Evolutionary conservation across 1,140 invertebrate species (phyloP).

Genomic region (Euwallacea fornicatus): DNA sequence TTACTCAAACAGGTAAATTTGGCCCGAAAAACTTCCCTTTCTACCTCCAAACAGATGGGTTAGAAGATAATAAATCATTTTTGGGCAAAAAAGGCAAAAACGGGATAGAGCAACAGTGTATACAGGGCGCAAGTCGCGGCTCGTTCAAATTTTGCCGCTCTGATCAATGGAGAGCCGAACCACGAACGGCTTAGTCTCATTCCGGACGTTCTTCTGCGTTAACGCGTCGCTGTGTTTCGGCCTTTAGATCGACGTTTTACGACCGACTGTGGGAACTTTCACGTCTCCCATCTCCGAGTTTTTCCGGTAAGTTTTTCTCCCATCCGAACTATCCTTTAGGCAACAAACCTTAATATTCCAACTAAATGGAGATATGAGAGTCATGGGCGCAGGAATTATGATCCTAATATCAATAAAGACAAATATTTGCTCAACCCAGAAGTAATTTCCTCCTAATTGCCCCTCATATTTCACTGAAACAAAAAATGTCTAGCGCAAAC

Average conservation of each 20-base stretch:
- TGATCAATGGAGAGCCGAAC: constrained; percentile 10
- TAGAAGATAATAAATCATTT: constrained; percentile 30
- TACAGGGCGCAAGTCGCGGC: constrained; percentile 13
- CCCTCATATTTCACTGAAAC: no score
- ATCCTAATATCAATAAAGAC: no score
- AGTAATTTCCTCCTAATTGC: no score
- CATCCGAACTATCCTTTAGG: no score
- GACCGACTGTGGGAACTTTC: no score
- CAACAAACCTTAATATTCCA: no score
- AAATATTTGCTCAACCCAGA: no score
- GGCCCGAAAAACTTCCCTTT: constrained; percentile 23
- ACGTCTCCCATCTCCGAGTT: not conserved
- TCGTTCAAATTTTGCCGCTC: constrained; percentile 21
- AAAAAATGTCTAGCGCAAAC: no score
- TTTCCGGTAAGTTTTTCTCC: not conserved
- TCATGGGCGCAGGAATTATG: no score
- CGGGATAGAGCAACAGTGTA: constrained; percentile 20
- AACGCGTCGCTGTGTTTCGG: not conserved
- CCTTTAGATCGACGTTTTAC: not conserved
- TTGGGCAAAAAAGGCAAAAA: constrained; percentile 25
- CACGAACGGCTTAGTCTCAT: not conserved
- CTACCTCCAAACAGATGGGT: constrained; percentile 17
- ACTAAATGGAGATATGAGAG: no score
- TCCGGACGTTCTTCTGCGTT: not conserved
- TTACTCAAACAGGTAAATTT: constrained; percentile 24